A percentile compares a stretch with the other conserved stretches of the same genome.
Evolutionary conservation across 2,888 invertebrate genomes (phyloP).

Genomic region (Eretmocerus hayati): DNA sequence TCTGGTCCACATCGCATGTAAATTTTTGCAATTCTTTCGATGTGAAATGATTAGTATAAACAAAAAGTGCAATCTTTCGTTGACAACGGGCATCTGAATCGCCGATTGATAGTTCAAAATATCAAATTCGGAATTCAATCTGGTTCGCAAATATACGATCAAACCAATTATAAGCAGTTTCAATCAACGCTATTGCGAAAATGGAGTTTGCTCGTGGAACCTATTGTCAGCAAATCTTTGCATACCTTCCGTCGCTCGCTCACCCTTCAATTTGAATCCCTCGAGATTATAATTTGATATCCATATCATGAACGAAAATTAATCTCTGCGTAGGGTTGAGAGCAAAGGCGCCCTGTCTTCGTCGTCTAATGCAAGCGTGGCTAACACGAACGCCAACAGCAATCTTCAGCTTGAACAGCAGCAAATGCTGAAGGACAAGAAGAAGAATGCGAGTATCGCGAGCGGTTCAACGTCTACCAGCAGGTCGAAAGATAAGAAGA

Average conservation of each 20-base stretch:
- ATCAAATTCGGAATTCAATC: too few relatives aligned
- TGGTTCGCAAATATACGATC: too few relatives aligned
- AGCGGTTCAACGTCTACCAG: conserved; percentile 28
- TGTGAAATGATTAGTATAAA: too few relatives aligned
- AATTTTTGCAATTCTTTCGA: too few relatives aligned
- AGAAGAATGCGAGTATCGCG: conserved; percentile 30
- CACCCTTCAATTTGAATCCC: too few relatives aligned
- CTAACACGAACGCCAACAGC: conserved; percentile 24
- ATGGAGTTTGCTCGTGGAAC: background rate
- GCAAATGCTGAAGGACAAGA: conserved; percentile 37
- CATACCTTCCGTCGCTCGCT: background rate
- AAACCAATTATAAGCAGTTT: background rate
- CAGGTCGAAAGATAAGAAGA: conserved; percentile 44
- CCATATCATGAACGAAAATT: background rate
- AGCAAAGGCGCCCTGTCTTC: conserved; percentile 33
- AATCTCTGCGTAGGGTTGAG: conserved; percentile 31
- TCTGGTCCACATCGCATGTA: too few relatives aligned
- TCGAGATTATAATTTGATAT: background rate
- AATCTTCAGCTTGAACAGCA: conserved; percentile 24
- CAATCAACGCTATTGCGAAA: background rate
- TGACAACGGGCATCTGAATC: too few relatives aligned
- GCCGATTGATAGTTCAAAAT: too few relatives aligned
- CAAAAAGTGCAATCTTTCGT: too few relatives aligned
- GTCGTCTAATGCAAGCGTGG: conserved; percentile 26
- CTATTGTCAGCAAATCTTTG: background rate